A percentile compares a stretch with the other conserved stretches of the same genome.
phyloP scores from a whole-genome alignment of 2,888 invertebrate genomes.

The Conistra vaccinii region DNA sequence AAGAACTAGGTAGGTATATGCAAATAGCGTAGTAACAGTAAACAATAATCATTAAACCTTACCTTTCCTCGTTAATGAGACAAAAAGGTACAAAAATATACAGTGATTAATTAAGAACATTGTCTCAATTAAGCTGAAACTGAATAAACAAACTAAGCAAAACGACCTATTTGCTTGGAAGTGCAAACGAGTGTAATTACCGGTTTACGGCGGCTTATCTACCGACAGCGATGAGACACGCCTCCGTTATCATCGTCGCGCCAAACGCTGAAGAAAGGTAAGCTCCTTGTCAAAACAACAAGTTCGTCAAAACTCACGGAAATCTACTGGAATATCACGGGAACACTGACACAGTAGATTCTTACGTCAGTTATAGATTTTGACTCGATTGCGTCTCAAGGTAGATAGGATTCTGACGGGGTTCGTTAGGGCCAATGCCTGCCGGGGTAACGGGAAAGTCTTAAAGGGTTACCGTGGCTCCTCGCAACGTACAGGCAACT shows the following conservation, averaged over 20 bases:
- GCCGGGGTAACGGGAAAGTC: too few relatives aligned
- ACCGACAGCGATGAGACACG: constrained; percentile 26
- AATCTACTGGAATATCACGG: background rate
- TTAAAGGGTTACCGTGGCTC: too few relatives aligned
- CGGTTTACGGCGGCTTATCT: constrained; percentile 55
- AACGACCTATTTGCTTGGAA: constrained; percentile 32
- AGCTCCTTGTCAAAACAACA: constrained; percentile 30
- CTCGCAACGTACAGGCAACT: too few relatives aligned
- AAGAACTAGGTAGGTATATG: background rate
- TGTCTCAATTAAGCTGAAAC: constrained; percentile 28
- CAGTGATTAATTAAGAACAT: constrained; percentile 8
- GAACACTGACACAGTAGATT: background rate
- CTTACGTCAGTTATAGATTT: background rate
- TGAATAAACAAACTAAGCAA: constrained; percentile 34
- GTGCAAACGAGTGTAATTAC: constrained; percentile 59
- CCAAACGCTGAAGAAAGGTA: constrained; percentile 36
- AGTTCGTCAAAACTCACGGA: constrained; percentile 11
- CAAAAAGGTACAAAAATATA: background rate
- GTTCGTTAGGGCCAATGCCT: too few relatives aligned
- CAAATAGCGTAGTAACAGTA: background rate
- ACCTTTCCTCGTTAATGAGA: too few relatives aligned
- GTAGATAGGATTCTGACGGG: constrained; percentile 1
- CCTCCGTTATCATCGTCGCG: constrained; percentile 20
- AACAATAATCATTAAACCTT: background rate
- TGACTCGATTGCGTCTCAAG: background rate